These are phyloP conservation scores for Patella depressa DNA, from an alignment of 2,888 invertebrate genomes.

Conservation along the genomic window DNA sequence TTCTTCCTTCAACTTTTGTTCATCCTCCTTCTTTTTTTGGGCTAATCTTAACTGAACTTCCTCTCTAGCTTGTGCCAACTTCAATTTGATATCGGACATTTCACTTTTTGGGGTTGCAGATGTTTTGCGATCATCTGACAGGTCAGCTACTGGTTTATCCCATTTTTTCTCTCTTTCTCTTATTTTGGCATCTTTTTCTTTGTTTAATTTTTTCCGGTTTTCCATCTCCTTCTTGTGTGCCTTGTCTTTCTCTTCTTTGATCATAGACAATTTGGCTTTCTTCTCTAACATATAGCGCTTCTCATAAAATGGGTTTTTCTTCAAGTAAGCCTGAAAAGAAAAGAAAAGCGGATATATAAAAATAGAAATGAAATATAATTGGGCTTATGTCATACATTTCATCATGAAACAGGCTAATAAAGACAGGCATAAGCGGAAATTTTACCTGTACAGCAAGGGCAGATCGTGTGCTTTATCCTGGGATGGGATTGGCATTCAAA, in stretches of 20 bases:
- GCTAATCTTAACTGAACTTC: neutral
- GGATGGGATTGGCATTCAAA: too few relatives aligned
- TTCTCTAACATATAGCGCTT: slow-evolving; percentile 57
- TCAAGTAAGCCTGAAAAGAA: slow-evolving; percentile 52
- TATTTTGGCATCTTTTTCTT: slow-evolving; percentile 21
- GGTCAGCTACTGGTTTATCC: neutral
- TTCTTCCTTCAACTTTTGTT: slow-evolving; percentile 12
- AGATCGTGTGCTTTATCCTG: too few relatives aligned
- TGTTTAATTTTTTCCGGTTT: slow-evolving; percentile 16
- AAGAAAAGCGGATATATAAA: neutral
- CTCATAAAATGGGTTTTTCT: slow-evolving; percentile 62
- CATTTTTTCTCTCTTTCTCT: slow-evolving; percentile 17
- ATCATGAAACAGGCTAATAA: too few relatives aligned
- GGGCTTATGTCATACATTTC: too few relatives aligned
- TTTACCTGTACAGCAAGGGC: too few relatives aligned
- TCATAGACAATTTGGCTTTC: slow-evolving; percentile 49
- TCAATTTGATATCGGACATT: neutral
- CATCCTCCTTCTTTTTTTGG: neutral
- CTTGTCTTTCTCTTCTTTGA: slow-evolving; percentile 22
- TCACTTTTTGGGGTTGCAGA: neutral
- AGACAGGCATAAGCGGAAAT: too few relatives aligned
- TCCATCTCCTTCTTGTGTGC: slow-evolving; percentile 27
- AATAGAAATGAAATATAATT: too few relatives aligned
- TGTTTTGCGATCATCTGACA: neutral
- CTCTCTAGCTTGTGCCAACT: neutral